Evolutionary conservation across 2,797 vertebrate species (phyloP).

Genomic region (Chiroxiphia lanceolata): DNA sequence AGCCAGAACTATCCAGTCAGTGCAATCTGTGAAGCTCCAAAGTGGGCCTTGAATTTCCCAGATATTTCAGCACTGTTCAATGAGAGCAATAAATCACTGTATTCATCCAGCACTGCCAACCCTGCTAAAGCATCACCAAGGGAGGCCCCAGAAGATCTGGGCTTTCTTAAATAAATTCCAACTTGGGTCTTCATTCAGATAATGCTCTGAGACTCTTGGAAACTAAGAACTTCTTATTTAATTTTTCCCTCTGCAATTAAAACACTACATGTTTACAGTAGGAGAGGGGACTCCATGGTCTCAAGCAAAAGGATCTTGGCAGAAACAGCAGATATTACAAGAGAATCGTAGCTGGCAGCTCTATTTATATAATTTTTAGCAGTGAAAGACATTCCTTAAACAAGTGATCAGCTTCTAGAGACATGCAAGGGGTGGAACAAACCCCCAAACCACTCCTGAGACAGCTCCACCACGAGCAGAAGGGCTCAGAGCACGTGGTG

Average conservation of each 20-base stretch:
- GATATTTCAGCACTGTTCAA: neutral
- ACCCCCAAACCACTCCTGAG: neutral
- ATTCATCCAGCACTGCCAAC: neutral
- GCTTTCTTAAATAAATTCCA: slow-evolving; percentile 3
- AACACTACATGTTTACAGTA: neutral
- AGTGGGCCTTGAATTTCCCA: neutral
- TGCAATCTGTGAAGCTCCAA: neutral
- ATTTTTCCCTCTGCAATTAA: neutral
- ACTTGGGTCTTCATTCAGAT: neutral
- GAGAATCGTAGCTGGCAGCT: neutral
- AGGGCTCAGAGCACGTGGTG: neutral
- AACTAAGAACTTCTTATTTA: neutral
- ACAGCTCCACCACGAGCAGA: neutral
- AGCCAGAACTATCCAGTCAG: neutral
- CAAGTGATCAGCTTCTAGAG: neutral
- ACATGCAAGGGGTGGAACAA: slow-evolving; percentile 14
- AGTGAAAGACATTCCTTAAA: slow-evolving; percentile 30
- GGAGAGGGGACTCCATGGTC: neutral
- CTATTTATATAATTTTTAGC: neutral
- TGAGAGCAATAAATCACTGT: neutral
- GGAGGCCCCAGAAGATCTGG: neutral
- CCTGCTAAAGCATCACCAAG: neutral
- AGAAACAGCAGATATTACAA: neutral
- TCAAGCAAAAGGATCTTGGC: neutral
- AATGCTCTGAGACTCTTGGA: neutral